Evolutionary conservation across 1,140 invertebrate genomes (phyloP).

Genomic region (Bursaphelenchus mucronatus): DNA sequence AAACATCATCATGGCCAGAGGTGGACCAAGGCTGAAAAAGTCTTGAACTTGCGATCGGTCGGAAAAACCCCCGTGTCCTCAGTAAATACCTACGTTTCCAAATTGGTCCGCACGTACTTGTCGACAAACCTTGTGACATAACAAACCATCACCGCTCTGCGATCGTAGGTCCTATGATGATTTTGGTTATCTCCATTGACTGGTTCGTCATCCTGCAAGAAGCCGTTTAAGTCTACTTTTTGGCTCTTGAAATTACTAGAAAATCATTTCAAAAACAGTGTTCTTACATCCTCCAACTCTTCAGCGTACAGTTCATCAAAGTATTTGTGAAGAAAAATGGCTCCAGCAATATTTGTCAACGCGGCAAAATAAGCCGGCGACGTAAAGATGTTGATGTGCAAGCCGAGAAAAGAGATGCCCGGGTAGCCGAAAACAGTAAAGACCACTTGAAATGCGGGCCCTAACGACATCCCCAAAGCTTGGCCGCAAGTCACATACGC

Average conservation of each 20-base stretch:
- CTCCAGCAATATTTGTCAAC: too few species aligned
- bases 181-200: neutral
- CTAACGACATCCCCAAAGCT: constrained; percentile 32
- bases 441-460: constrained; percentile 22
- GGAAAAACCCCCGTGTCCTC: constrained; percentile 21
- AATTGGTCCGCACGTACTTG: constrained; percentile 38
- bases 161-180: constrained; percentile 24
- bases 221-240: too few species aligned
- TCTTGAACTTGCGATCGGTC: too few species aligned
- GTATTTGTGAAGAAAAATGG: too few species aligned
- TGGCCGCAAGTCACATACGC: constrained; percentile 49
- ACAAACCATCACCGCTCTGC: constrained; percentile 38
- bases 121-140: constrained; percentile 45
- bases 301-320: too few species aligned
- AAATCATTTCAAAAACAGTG: too few species aligned
- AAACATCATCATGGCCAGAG: constrained; percentile 42
- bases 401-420: too few species aligned
- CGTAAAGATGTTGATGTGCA: too few species aligned
- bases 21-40: constrained; percentile 24
- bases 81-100: constrained; percentile 34
- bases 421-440: constrained; percentile 1
- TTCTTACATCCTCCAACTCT: too few species aligned
- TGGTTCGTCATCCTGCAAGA: too few species aligned
- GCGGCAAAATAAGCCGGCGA: too few species aligned
- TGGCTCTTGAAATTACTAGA: too few species aligned